A percentile compares a stretch with the other conserved stretches of the same genome.
These are phyloP conservation scores for Mionectes olivaceus DNA, from an alignment of 2,797 vertebrate species.

Conservation along the genomic window DNA sequence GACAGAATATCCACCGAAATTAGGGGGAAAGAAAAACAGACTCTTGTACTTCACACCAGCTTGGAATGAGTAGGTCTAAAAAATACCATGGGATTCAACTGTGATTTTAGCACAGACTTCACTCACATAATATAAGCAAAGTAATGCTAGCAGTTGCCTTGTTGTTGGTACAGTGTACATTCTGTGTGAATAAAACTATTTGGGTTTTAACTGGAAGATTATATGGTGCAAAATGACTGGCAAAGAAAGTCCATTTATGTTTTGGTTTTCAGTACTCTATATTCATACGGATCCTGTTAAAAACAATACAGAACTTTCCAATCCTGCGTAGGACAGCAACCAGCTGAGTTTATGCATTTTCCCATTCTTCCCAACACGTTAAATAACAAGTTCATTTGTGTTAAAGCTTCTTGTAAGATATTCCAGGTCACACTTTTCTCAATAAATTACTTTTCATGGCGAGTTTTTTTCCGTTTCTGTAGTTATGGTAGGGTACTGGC, in stretches of 20 bases:
- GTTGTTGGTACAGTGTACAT: neutral
- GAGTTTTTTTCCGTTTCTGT: neutral
- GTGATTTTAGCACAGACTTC: neutral
- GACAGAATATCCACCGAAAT: neutral
- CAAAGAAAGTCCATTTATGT: neutral
- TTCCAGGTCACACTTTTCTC: neutral
- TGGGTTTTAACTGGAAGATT: neutral
- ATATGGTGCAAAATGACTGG: neutral
- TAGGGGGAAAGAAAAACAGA: rapidly evolving
- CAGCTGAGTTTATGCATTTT: neutral
- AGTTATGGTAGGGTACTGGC: neutral
- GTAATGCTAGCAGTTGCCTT: neutral
- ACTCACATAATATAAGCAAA: neutral
- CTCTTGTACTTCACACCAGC: neutral
- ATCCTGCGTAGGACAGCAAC: neutral
- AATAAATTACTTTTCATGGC: neutral
- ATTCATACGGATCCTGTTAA: neutral
- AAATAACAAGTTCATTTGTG: neutral
- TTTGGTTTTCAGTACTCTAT: neutral
- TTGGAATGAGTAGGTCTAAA: neutral
- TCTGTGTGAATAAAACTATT: neutral
- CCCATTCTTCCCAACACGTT: neutral
- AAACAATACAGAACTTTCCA: neutral
- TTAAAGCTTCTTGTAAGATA: neutral
- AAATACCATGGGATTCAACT: neutral